A percentile compares a stretch with the other conserved stretches of the same genome.
These are phyloP conservation scores for Plebejus anna DNA, from an alignment of 2,888 invertebrate species.

Conservation along the genomic window DNA sequence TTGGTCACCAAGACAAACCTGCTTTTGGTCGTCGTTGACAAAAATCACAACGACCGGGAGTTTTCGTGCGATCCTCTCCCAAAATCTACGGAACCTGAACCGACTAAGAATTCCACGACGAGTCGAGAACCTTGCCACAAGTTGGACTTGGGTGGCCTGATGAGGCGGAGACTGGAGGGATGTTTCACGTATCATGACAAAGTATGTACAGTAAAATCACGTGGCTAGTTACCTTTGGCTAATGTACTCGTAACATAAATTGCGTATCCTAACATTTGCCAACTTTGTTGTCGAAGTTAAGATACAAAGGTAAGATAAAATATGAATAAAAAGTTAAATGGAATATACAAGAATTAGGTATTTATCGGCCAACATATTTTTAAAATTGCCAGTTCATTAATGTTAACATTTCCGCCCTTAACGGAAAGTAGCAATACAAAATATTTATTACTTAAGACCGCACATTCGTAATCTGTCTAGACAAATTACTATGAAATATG, in stretches of 20 bases:
- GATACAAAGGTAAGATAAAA: too few species aligned
- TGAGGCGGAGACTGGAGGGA: constrained; percentile 84
- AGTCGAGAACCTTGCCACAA: constrained; percentile 87
- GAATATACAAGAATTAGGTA: too few species aligned
- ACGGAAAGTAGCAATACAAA: too few species aligned
- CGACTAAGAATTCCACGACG: constrained; percentile 56
- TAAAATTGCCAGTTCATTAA: neutral
- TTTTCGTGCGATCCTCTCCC: constrained; percentile 75
- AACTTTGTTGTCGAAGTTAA: neutral
- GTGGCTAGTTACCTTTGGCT: too few species aligned
- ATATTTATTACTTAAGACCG: too few species aligned
- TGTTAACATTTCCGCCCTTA: too few species aligned
- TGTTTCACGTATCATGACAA: constrained; percentile 88
- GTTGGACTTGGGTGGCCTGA: constrained; percentile 83
- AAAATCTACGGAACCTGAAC: constrained; percentile 74
- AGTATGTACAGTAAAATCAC: constrained; percentile 53
- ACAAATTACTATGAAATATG: too few species aligned
- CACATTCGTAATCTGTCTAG: too few species aligned
- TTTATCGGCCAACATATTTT: too few species aligned
- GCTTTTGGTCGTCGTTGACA: constrained; percentile 86
- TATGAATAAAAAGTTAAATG: too few species aligned
- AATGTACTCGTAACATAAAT: neutral
- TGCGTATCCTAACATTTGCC: neutral
- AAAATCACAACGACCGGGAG: constrained; percentile 44
- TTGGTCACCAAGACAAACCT: constrained; percentile 89